Conservation (phyloP, 2,888 invertebrate species). For the Sclerodermus sp. region DNA sequence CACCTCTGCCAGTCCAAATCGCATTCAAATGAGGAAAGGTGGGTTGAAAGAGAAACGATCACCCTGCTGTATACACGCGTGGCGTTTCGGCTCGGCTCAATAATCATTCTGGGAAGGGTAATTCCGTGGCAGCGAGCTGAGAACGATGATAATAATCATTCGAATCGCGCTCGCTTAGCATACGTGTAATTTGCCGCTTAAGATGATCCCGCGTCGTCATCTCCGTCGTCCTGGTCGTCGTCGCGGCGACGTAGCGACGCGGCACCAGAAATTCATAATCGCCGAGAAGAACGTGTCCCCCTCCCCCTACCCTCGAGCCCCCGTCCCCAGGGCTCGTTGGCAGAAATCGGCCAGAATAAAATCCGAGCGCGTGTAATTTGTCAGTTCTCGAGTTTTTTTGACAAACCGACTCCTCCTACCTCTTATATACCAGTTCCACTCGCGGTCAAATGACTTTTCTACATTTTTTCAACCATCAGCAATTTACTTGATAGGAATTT, state of each 20-base stretch:
- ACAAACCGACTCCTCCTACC: too few relatives aligned
- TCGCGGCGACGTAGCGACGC: background rate
- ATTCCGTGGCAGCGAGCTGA: conserved; percentile 26
- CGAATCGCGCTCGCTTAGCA: conserved; percentile 48
- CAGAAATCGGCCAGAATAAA: conserved; percentile 8
- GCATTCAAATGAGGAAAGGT: conserved; percentile 49
- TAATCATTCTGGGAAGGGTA: conserved; percentile 48
- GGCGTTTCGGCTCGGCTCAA: conserved; percentile 23
- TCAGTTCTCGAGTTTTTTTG: too few relatives aligned
- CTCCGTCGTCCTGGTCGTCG: conserved; percentile 8
- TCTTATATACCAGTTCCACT: too few relatives aligned
- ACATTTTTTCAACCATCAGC: too few relatives aligned
- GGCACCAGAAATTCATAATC: conserved; percentile 24
- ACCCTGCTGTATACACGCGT: conserved; percentile 20
- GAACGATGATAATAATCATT: conserved; percentile 52
- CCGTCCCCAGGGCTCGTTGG: too few relatives aligned
- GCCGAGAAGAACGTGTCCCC: background rate
- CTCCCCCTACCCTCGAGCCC: too few relatives aligned
- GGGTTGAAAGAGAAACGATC: conserved; percentile 26
- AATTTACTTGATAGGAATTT: too few relatives aligned
- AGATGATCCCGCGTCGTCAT: conserved; percentile 35
- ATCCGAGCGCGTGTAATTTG: conserved; percentile 11
- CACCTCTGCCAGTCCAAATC: conserved; percentile 38
- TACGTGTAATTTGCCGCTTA: conserved; percentile 51
- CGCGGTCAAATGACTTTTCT: too few relatives aligned